phyloP scores from a whole-genome alignment of 2,888 invertebrate species.

The Lasioglossum lativentre region DNA sequence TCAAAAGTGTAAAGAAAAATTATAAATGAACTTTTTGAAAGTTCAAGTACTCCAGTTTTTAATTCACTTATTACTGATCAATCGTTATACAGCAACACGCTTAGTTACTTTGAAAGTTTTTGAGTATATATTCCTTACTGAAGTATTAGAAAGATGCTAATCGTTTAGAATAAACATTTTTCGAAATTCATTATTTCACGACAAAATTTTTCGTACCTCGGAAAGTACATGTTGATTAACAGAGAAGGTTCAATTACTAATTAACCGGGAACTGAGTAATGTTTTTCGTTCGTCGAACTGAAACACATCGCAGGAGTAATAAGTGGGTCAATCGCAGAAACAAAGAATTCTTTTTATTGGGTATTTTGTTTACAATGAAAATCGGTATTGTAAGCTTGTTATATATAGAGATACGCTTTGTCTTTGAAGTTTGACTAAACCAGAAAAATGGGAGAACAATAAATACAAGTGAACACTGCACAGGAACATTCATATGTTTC shows the following conservation, averaged over 20 bases:
- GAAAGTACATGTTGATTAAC: background rate
- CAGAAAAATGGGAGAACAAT: background rate
- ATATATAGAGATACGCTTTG: background rate
- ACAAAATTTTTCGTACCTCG: background rate
- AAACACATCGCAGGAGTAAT: background rate
- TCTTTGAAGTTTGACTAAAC: background rate
- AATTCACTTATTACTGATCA: background rate
- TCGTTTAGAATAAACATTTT: background rate
- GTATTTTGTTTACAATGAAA: background rate
- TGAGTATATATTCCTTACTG: background rate
- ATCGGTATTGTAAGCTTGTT: background rate
- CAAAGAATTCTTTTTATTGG: background rate
- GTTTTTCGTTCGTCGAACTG: background rate
- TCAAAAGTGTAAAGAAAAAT: background rate
- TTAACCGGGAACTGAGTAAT: background rate
- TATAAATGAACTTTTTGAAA: background rate
- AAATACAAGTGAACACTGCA: background rate
- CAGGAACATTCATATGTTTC: background rate
- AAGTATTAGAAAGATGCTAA: background rate
- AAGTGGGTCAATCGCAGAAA: background rate
- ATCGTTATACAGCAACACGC: background rate
- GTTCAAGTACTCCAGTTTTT: background rate
- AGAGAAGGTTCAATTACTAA: background rate
- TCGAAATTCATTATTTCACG: background rate
- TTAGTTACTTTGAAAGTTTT: too few species aligned